A percentile compares a stretch with the other conserved stretches of the same genome.
These are phyloP conservation scores for Pygoscelis antarcticus DNA, from an alignment of 2,113 vertebrate genomes.

Conservation along the genomic window DNA sequence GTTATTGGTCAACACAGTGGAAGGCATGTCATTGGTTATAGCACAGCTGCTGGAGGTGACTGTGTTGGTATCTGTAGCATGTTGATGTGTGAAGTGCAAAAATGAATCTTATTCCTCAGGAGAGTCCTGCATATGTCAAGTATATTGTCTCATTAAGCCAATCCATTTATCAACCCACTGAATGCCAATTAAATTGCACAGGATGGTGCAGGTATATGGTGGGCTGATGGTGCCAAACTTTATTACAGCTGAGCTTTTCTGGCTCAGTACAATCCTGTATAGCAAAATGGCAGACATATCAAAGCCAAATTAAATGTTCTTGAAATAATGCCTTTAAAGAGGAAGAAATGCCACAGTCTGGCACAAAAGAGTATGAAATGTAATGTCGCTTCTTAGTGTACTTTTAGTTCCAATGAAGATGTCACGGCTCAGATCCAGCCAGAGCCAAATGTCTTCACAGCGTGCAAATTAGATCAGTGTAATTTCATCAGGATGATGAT, in stretches of 20 bases:
- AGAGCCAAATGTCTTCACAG: slow-evolving; percentile 84
- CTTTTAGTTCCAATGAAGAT: slow-evolving; percentile 84
- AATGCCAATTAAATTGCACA: slow-evolving; percentile 94
- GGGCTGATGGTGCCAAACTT: slow-evolving; percentile 83
- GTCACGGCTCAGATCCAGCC: slow-evolving; percentile 78
- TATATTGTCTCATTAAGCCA: slow-evolving; percentile 94
- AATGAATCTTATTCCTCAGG: slow-evolving; percentile 88
- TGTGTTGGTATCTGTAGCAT: slow-evolving; percentile 87
- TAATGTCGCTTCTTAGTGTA: slow-evolving; percentile 74
- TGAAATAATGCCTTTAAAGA: slow-evolving; percentile 81
- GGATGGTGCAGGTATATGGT: slow-evolving; percentile 90
- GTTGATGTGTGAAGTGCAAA: slow-evolving; percentile 86
- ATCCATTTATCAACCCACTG: slow-evolving; percentile 92
- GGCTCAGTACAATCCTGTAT: slow-evolving; percentile 72
- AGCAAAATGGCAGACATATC: slow-evolving; percentile 77
- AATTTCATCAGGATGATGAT: slow-evolving; percentile 85
- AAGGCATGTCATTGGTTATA: slow-evolving; percentile 69
- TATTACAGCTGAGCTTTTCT: slow-evolving; percentile 87
- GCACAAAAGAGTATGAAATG: slow-evolving; percentile 69
- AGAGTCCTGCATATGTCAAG: slow-evolving; percentile 92
- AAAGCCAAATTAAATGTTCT: slow-evolving; percentile 81
- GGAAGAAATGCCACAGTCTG: slow-evolving; percentile 73
- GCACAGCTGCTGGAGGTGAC: slow-evolving; percentile 78
- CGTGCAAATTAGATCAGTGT: slow-evolving; percentile 88
- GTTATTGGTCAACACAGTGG: slow-evolving; percentile 70